These are phyloP conservation scores for Nasonovia ribisnigri DNA, from an alignment of 2,888 invertebrate genomes.

Conservation along the genomic window DNA sequence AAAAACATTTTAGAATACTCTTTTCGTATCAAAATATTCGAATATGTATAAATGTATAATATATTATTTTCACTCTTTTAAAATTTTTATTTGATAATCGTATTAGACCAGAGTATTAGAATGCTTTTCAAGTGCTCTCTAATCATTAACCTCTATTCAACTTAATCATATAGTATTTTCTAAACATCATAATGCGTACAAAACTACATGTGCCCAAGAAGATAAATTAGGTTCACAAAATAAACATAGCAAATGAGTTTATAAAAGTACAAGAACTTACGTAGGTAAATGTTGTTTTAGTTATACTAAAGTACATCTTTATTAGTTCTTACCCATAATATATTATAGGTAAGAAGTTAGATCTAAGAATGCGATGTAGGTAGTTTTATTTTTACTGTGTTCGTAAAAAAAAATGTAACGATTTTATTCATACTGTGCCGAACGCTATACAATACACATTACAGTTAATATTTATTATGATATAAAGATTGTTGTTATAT, in stretches of 20 bases:
- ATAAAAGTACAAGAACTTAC: background rate
- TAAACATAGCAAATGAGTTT: background rate
- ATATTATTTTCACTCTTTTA: background rate
- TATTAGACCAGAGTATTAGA: background rate
- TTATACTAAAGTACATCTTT: background rate
- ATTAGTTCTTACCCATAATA: background rate
- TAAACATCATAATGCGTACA: background rate
- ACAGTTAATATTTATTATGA: background rate
- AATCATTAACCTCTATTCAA: background rate
- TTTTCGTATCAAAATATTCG: background rate
- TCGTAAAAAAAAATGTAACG: background rate
- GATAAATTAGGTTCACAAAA: background rate
- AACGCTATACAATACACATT: background rate
- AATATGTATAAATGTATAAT: background rate
- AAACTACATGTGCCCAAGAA: background rate
- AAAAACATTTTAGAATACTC: background rate
- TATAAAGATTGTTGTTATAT: background rate
- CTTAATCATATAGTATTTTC: background rate
- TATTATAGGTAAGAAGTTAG: background rate
- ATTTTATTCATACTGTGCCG: background rate
- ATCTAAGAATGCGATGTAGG: background rate
- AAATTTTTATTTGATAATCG: background rate
- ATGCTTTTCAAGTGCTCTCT: background rate
- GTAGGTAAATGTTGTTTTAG: background rate
- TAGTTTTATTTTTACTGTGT: background rate